These are phyloP conservation scores for Psittacara wagleri DNA, from an alignment of 2,113 vertebrate species.

Conservation along the genomic window DNA sequence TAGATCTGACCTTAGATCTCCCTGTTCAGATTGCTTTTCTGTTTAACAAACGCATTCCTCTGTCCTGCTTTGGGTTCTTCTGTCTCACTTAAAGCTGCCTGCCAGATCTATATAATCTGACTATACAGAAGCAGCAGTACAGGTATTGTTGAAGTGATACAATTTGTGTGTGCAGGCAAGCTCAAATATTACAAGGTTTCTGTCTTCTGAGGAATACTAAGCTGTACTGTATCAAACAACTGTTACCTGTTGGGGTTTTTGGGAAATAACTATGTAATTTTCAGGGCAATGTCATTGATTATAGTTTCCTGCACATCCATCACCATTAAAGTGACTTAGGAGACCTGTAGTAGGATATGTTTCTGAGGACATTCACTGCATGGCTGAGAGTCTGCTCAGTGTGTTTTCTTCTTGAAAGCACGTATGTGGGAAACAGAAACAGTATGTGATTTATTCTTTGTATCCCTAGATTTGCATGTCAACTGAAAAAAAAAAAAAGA, in stretches of 20 bases:
- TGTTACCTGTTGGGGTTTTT: conserved; percentile 48
- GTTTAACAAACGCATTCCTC: background rate
- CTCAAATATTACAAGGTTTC: conserved; percentile 14
- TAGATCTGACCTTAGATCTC: conserved; percentile 35
- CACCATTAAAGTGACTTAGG: conserved; percentile 66
- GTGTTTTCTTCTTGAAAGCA: conserved; percentile 26
- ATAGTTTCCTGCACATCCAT: conserved; percentile 56
- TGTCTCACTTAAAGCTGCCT: background rate
- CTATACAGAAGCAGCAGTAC: background rate
- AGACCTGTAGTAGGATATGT: conserved; percentile 3
- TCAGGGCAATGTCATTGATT: conserved; percentile 63
- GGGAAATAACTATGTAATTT: conserved; percentile 63
- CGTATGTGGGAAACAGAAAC: background rate
- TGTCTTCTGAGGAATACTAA: conserved; percentile 50
- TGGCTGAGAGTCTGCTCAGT: conserved; percentile 45
- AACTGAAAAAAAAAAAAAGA: background rate
- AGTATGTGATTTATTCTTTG: background rate
- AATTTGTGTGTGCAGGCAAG: conserved; percentile 11
- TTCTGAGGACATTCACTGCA: conserved; percentile 48
- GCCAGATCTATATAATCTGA: background rate
- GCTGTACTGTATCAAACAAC: conserved; percentile 39
- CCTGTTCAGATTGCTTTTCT: background rate
- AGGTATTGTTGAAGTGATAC: background rate
- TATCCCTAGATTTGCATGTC: conserved; percentile 15
- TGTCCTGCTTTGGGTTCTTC: background rate